These are phyloP conservation scores for Caenorhabditis uteleia DNA, from an alignment of 2,888 invertebrate species.

Conservation along the genomic window DNA sequence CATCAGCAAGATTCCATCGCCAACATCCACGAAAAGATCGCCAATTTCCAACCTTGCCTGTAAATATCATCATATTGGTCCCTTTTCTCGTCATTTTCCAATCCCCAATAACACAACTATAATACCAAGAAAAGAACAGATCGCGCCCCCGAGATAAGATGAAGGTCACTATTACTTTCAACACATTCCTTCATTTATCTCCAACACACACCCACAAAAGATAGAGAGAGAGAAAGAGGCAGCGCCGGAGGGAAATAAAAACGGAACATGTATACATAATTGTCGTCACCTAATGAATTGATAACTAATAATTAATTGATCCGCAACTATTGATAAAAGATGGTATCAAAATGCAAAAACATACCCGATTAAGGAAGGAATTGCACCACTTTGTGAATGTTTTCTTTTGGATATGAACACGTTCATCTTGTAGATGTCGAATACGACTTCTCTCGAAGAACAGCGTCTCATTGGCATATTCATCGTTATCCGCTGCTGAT, in stretches of 20 bases:
- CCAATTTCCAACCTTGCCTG: conserved; percentile 97
- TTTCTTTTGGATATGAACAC: conserved; percentile 97
- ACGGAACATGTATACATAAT: too few relatives aligned
- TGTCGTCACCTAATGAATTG: too few relatives aligned
- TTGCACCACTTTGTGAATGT: conserved; percentile 99
- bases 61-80: too few relatives aligned
- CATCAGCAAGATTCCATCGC: conserved; percentile 89
- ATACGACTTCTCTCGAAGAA: conserved; percentile 66
- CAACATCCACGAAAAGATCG: conserved; percentile 92
- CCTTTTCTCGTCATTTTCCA: too few relatives aligned
- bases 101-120: too few relatives aligned
- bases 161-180: too few relatives aligned
- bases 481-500: conserved; percentile 43
- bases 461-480: conserved; percentile 62
- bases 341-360: conserved; percentile 13
- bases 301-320: neutral
- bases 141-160: too few relatives aligned
- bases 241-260: too few relatives aligned
- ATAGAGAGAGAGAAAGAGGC: too few relatives aligned
- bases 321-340: neutral
- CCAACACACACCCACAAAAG: too few relatives aligned
- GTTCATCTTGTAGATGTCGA: conserved; percentile 80
- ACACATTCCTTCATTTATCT: too few relatives aligned
- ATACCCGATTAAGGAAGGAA: conserved; percentile 89
- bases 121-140: too few relatives aligned